Base-by-base conservation (phyloP, 2,113 vertebrate genomes). In the Saguinus midas region DNA sequence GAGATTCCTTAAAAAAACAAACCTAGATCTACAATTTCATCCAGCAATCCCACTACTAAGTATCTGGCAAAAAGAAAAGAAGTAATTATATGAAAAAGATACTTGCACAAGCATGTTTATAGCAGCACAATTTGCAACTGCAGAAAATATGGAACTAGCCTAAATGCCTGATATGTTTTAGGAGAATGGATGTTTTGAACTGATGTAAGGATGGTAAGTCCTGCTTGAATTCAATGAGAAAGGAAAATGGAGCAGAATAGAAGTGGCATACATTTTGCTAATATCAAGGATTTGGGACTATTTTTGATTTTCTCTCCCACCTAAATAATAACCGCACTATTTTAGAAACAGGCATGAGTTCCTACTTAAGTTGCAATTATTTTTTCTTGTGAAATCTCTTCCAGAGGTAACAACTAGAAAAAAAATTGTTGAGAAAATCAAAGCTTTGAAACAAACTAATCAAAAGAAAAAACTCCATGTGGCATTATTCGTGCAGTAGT, bases 401-500 rank as follows among this genome's bases (percentile, higher is more conserved):
- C 52, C 20, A 73, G 21, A 55, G 66, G 3, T 37, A 85, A 91
- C 48, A 72, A 76, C 40, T 43, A 83, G 50, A 48, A 55, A 79
- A 43, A 90, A 50, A 50, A 64, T 32, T 52, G 68, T 11, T 75
- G 45, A 89, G 37, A 79, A 72, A 68, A 83, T 8, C 3, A 86
- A 95, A 52, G 1, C 17, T 93, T 87, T 68, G 45, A 92, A 96
- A 95, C 73, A 29, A 87, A 95, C 21, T 73, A 87, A 89, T 85
- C 76, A 81, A 57, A 82, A 73, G 3, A 87, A 27, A 87, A 84
- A 79, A 66, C 13, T 85, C 21, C 6, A 23, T 25, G 43, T 68
- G 11, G 5, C 29, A 66, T 72, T 72, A 85, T 78, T 66, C 43
- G 5, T 88, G n/a, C 43, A 78, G 27, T 79, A 45, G 5, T 89